Conservation (phyloP, 2,888 invertebrate species). For the Protophormia terraenovae region DNA sequence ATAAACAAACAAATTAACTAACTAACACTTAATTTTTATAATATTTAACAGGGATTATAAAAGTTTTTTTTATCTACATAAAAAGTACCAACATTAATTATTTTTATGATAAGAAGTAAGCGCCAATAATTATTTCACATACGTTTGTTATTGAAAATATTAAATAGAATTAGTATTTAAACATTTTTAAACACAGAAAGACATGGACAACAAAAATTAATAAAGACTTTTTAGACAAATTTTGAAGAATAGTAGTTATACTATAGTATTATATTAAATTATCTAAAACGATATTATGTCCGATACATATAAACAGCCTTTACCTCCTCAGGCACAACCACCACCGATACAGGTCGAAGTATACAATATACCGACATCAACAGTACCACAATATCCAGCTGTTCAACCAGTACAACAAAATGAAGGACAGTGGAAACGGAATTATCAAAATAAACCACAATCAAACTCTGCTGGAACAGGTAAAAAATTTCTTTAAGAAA, state of each 20-base stretch:
- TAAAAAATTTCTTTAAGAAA: too few species aligned
- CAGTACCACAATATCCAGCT: slow-evolving; percentile 42
- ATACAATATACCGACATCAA: slow-evolving; percentile 22
- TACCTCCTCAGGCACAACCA: background rate
- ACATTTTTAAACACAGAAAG: background rate
- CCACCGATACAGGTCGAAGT: background rate
- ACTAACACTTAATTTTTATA: too few species aligned
- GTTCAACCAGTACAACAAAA: slow-evolving; percentile 3
- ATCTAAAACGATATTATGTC: background rate
- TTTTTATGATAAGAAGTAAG: background rate
- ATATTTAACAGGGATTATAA: too few species aligned
- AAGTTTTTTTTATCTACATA: too few species aligned
- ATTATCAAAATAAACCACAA: slow-evolving; percentile 68
- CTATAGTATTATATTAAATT: too few species aligned
- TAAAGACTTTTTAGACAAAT: too few species aligned
- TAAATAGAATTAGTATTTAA: slow-evolving; percentile 11
- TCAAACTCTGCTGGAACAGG: slow-evolving; percentile 69
- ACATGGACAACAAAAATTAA: background rate
- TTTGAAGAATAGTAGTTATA: too few species aligned
- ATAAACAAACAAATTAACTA: too few species aligned
- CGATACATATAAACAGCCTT: slow-evolving; percentile 2
- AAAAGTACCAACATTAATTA: background rate
- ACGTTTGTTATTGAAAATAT: background rate
- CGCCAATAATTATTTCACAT: background rate
- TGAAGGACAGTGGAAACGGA: slow-evolving; percentile 62